Evolutionary conservation across 2,113 vertebrate species (phyloP).

Genomic region (Periophthalmodon schlosseri): DNA sequence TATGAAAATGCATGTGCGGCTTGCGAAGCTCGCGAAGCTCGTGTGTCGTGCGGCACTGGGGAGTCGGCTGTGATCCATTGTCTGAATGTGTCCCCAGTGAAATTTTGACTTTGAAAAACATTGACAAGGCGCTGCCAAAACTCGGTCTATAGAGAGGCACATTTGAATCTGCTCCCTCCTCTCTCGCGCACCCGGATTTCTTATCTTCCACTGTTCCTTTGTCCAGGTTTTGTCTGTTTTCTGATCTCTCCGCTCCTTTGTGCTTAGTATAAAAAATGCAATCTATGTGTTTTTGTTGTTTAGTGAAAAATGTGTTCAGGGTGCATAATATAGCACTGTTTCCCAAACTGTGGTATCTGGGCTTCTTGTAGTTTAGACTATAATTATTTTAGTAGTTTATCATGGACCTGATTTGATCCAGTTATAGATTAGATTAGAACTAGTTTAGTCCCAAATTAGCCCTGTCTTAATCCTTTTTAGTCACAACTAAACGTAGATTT

Average conservation of each 20-base stretch:
- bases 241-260: conserved; percentile 31
- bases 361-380: neutral
- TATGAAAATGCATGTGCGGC: conserved; percentile 22
- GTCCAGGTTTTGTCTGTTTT: conserved; percentile 42
- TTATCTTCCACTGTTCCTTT: conserved; percentile 17
- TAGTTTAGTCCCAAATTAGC: neutral
- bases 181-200: conserved; percentile 16
- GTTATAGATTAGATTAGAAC: neutral
- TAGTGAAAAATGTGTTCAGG: neutral
- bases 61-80: conserved; percentile 65
- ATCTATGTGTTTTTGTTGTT: neutral
- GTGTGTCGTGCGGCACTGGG: conserved; percentile 54
- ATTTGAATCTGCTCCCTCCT: conserved; percentile 36
- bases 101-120: conserved; percentile 76
- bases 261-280: conserved; percentile 40
- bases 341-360: neutral
- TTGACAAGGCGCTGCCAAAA: conserved; percentile 61
- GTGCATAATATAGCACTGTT: neutral
- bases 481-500: too few species aligned
- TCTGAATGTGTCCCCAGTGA: conserved; percentile 69
- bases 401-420: neutral
- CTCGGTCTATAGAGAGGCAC: conserved; percentile 54
- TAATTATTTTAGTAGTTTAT: neutral
- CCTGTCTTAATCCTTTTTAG: neutral
- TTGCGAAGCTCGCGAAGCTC: conserved; percentile 9